Conservation (phyloP, 2,888 invertebrate species). For the Chrysina gloriosa region DNA sequence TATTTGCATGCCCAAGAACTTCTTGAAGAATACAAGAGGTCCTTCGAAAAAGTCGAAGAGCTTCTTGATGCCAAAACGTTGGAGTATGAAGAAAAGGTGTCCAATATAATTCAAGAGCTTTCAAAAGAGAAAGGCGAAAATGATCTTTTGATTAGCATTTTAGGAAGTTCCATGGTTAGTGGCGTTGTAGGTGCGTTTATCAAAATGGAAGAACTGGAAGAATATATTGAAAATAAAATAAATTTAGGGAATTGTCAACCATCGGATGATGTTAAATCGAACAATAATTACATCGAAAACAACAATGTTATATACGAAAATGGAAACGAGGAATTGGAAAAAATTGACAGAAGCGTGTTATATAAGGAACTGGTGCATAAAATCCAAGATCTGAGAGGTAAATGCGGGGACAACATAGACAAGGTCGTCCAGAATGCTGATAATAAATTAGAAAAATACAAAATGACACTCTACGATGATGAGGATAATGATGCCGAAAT, state of each 20-base stretch:
- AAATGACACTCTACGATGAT: constrained; percentile 3
- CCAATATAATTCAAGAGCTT: constrained; percentile 6
- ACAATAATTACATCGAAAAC: constrained; percentile 17
- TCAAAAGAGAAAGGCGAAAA: constrained; percentile 11
- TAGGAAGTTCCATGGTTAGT: constrained; percentile 6
- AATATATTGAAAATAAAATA: constrained; percentile 23
- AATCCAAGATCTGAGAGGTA: constrained; percentile 30
- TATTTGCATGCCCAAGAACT: constrained; percentile 30
- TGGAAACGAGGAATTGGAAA: background rate
- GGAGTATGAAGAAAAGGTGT: constrained; percentile 28
- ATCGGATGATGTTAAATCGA: background rate
- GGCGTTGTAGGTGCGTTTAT: constrained; percentile 22
- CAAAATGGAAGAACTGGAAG: constrained; percentile 31
- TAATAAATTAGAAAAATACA: constrained; percentile 27
- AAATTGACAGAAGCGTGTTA: background rate
- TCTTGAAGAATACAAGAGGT: constrained; percentile 23
- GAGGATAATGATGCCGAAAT: background rate
- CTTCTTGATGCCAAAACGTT: constrained; percentile 20
- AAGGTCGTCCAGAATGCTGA: constrained; percentile 18
- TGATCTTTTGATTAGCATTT: constrained; percentile 7
- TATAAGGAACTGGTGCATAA: constrained; percentile 22
- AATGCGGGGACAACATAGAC: constrained; percentile 20
- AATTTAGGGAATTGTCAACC: constrained; percentile 2
- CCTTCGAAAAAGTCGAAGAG: constrained; percentile 33
- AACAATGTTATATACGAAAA: constrained; percentile 18